Evolutionary conservation across 1,140 invertebrate species (phyloP), one percentile per base, ranked within the genome.

Genomic region (Hyphantria cunea): DNA sequence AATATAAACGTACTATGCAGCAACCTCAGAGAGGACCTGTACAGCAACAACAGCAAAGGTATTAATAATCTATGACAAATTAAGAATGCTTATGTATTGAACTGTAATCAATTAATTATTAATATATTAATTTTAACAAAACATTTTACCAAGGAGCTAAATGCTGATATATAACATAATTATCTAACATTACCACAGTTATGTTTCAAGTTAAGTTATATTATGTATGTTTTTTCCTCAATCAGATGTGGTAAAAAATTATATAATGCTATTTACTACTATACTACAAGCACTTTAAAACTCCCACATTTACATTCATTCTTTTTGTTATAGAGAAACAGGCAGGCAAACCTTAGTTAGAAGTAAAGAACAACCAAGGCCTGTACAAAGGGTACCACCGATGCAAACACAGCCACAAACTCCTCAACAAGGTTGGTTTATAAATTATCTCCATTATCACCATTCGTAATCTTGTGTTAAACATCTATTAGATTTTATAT

Each of bases 301-400:
- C 17, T 25, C 17, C 1, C 5, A 25, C 5, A 25, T 25, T 25
- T 25, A 3, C 5, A 25, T 50, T 63, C 32, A 10, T 17, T 34
- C 7, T 63, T 49, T 66, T 41, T 8, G 32, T 66, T 72, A 13
- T 52, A 88, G 85, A 64, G 85, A 87, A 62, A 81, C 72, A 62
- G 86, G 77, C 9, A 72, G 87, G 55, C 87, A 90, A 66, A 88
- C 86, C 5, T 74, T 90, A 72, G 82, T 90, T 11, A 78, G 78
- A 71, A 87, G 86, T 74, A 90, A 90, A 71, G 87, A 90, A 52
- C 82, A 82, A 50, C 86, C 71, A 34, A 77, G 87, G 52, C 86
- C 87, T 6, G 87, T 90, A 13, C 87, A 89, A 56, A 74, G 86
- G 68, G 87, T 90, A 12, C 70, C 78, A 15, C 87, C 86, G 3